These are phyloP conservation scores for Megathymus violae DNA, from an alignment of 1,140 invertebrate species.

Conservation along the genomic window DNA sequence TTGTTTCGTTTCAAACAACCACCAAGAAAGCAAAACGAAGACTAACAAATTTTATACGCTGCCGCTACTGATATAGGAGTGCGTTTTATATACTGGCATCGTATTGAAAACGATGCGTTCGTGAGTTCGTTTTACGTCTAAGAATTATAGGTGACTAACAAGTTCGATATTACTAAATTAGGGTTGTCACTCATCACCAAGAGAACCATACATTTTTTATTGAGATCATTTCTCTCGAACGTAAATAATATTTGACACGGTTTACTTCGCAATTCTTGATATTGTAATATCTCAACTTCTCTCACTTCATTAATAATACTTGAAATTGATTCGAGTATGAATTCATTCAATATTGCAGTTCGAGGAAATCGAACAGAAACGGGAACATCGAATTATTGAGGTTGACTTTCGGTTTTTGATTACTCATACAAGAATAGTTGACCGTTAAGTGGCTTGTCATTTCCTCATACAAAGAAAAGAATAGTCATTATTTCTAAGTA, in stretches of 20 bases:
- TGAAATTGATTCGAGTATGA: neutral
- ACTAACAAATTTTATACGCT: constrained; percentile 30
- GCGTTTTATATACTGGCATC: constrained; percentile 29
- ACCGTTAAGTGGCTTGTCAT: constrained; percentile 29
- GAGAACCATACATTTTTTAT: constrained; percentile 11
- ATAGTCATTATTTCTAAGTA: constrained; percentile 23
- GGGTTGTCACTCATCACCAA: constrained; percentile 23
- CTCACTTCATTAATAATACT: constrained; percentile 6
- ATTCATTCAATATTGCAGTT: constrained; percentile 9
- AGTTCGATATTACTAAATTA: constrained; percentile 27
- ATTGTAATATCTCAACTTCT: neutral
- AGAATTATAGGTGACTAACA: constrained; percentile 21
- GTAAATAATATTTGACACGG: constrained; percentile 19
- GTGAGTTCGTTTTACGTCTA: constrained; percentile 8
- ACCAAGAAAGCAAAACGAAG: constrained; percentile 28
- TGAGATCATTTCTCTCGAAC: constrained; percentile 17
- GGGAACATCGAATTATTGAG: constrained; percentile 24
- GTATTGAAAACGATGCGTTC: constrained; percentile 1
- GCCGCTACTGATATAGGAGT: constrained; percentile 29
- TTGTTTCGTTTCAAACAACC: constrained; percentile 27
- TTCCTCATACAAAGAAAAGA: constrained; percentile 9
- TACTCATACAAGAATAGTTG: constrained; percentile 8
- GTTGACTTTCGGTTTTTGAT: constrained; percentile 32
- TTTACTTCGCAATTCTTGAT: constrained; percentile 13
- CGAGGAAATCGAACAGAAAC: constrained; percentile 21